Evolutionary conservation across 2,797 vertebrate genomes (phyloP).

Genomic region (Podarcis siculus): DNA sequence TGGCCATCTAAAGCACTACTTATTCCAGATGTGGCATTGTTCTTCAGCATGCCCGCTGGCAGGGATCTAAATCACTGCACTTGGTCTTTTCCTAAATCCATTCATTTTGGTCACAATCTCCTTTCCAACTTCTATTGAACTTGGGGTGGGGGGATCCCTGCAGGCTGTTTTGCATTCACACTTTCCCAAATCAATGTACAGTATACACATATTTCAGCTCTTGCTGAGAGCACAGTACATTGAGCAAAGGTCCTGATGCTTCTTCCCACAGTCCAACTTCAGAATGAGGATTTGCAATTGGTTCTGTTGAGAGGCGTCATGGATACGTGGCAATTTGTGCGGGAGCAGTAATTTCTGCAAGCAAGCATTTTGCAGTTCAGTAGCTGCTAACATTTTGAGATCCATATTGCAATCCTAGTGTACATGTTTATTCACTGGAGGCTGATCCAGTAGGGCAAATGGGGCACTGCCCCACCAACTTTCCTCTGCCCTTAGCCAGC

Average conservation of each 20-base stretch:
- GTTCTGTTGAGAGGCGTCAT: background rate
- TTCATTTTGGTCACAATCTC: background rate
- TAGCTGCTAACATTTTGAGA: too few species aligned
- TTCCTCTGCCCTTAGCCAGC: too few species aligned
- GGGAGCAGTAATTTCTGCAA: background rate
- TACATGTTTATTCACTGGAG: background rate
- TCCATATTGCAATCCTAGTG: background rate
- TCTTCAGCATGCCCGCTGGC: background rate
- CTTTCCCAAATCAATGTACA: background rate
- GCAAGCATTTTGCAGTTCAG: background rate
- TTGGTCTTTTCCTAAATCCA: background rate
- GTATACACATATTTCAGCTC: background rate
- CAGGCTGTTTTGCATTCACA: background rate
- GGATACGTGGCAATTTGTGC: background rate
- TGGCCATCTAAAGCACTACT: background rate
- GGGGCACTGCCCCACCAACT: too few species aligned
- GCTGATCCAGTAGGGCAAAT: too few species aligned
- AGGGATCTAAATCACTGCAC: background rate
- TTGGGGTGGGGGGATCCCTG: background rate
- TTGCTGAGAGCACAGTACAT: background rate
- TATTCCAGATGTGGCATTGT: constrained; percentile 8
- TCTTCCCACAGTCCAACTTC: background rate
- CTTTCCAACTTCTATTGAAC: background rate
- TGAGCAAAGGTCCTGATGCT: background rate
- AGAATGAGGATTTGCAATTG: background rate